Evolutionary conservation across 2,888 invertebrate genomes (phyloP).

Genomic region (Drosophila greeni): DNA sequence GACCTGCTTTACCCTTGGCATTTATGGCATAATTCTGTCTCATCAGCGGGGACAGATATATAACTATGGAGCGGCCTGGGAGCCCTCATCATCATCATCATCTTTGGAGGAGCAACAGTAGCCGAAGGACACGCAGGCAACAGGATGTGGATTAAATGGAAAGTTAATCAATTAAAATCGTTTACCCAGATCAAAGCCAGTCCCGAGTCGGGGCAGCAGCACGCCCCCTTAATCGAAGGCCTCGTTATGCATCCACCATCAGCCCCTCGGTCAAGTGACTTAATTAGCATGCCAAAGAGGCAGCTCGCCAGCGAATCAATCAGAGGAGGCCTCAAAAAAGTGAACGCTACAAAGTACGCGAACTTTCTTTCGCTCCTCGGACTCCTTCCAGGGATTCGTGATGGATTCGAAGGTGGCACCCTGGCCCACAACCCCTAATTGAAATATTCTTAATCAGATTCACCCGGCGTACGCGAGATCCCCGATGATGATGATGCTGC

Average conservation of each 20-base stretch:
- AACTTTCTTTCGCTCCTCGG: slow-evolving; percentile 62
- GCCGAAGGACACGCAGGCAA: slow-evolving; percentile 32
- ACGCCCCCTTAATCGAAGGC: slow-evolving; percentile 41
- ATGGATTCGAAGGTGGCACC: slow-evolving; percentile 35
- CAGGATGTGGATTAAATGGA: slow-evolving; percentile 38
- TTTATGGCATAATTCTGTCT: slow-evolving; percentile 66
- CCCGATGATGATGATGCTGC: slow-evolving; percentile 23
- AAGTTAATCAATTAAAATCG: slow-evolving; percentile 42
- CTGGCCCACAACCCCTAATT: slow-evolving; percentile 55
- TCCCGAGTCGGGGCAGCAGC: slow-evolving; percentile 4
- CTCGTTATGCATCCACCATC: slow-evolving; percentile 31
- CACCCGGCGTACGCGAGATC: slow-evolving; percentile 48
- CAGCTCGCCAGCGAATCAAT: slow-evolving; percentile 53
- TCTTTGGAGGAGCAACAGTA: slow-evolving; percentile 25
- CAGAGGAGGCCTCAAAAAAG: slow-evolving; percentile 34
- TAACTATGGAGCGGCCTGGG: slow-evolving; percentile 6
- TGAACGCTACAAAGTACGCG: slow-evolving; percentile 13
- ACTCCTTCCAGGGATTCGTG: too few relatives aligned
- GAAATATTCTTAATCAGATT: slow-evolving; percentile 74
- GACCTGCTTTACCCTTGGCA: slow-evolving; percentile 63
- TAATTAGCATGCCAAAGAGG: slow-evolving; percentile 66
- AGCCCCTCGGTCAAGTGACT: slow-evolving; percentile 56
- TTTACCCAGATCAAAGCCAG: slow-evolving; percentile 22
- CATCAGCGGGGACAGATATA: slow-evolving; percentile 34
- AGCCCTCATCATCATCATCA: slow-evolving; percentile 12